Evolutionary conservation across 2,888 invertebrate species (phyloP).

Genomic region (Graphium colonna): DNA sequence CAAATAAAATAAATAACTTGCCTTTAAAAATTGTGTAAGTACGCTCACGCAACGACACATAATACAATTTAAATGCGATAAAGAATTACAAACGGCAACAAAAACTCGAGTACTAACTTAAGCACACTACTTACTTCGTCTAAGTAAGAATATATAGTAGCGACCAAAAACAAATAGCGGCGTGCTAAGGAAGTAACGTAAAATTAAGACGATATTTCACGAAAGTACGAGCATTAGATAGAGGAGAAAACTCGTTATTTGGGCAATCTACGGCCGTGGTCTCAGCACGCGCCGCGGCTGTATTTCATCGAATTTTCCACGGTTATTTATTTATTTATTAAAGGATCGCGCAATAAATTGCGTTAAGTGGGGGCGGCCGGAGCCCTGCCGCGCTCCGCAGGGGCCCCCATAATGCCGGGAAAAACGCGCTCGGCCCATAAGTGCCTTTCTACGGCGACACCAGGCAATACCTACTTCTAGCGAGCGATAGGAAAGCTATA

Average conservation of each 20-base stretch:
- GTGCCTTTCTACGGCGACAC: slow-evolving; percentile 70
- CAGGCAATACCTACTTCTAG: slow-evolving; percentile 43
- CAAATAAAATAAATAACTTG: no score
- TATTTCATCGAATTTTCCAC: slow-evolving; percentile 78
- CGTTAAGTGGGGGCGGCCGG: slow-evolving; percentile 76
- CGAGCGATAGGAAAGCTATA: slow-evolving; percentile 33
- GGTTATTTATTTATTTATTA: slow-evolving; percentile 79
- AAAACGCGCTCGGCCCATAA: slow-evolving; percentile 68
- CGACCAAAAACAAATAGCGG: no score
- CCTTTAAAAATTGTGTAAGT: no score
- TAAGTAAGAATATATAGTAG: no score
- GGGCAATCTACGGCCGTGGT: slow-evolving; percentile 38
- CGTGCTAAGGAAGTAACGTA: slow-evolving; percentile 27
- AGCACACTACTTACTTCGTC: not conserved
- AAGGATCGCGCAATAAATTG: slow-evolving; percentile 77
- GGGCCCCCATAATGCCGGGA: slow-evolving; percentile 71
- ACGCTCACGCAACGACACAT: no score
- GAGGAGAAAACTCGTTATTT: slow-evolving; percentile 23
- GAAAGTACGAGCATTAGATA: slow-evolving; percentile 25
- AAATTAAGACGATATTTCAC: slow-evolving; percentile 57
- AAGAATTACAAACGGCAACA: no score
- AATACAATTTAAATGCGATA: no score
- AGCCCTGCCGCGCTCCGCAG: slow-evolving; percentile 67
- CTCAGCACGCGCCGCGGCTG: slow-evolving; percentile 53
- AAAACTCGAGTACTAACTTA: no score